Evolutionary conservation across 2,113 vertebrate species (phyloP), one percentile per base, ranked within the genome.

Genomic region (Rattus norvegicus): DNA sequence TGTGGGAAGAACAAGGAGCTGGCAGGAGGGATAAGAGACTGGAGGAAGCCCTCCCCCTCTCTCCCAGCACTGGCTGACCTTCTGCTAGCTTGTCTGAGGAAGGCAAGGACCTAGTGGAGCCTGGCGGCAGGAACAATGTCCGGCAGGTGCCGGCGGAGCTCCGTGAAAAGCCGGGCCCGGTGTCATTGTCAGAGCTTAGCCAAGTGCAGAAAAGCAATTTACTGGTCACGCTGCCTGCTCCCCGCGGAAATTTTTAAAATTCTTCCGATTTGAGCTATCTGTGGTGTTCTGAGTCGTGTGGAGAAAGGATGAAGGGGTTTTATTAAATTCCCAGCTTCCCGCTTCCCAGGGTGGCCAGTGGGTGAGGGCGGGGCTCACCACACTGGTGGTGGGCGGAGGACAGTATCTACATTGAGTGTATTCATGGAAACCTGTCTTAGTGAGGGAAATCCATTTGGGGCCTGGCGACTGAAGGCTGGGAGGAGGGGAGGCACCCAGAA

Each of bases 121-220:
- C 97, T 93, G 65, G 96, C 67, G 36, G 96, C 92, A 30, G 92
- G 91, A 96, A 97, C 97, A 97, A 97, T 97, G 96, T 97, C 83
- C 63, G 93, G 97, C 97, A 98, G 98, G 98, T 98, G 98, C 95
- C 97, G 1, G 96, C 90, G 0, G 54, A 93, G 94, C 96, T 30
- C 59, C 16, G 28, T 97, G 97, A 98, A 98, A 97, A 90, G 95
- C 95, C 89, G 63, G 12, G 95, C 88, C 97, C 94, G 63, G 95
- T 95, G 97, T 97, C 97, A 97, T 98, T 98, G 98, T 98, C 97
- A 95, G 96, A 61, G 97, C 96, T 97, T 97, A 98, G 96, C 96
- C 97, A 98, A 98, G 97, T 98, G 98, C 98, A 97, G 97, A 97
- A 98, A 98, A 98, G 97, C 98, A 98, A 98, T 98, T 98, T 98